Conservation (phyloP, 2,113 vertebrate genomes). For the Oreocharis arfaki region DNA sequence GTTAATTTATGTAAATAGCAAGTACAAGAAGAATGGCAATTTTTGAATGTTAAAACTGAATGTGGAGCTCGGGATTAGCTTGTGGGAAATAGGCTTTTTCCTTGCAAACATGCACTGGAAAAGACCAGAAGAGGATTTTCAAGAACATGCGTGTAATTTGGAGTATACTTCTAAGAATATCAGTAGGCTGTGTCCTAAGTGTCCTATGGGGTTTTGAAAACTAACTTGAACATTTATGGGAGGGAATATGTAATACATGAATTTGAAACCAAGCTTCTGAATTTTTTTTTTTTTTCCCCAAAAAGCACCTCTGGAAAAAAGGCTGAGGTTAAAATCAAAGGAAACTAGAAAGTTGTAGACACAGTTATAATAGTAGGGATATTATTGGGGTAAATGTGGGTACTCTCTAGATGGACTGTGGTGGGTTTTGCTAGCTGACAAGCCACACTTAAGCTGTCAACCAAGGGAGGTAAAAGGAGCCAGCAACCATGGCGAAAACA, state of each 20-base stretch:
- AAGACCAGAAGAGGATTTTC: not conserved
- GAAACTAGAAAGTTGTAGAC: not conserved
- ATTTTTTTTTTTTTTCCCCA: not conserved
- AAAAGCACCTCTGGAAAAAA: not conserved
- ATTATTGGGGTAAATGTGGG: not conserved
- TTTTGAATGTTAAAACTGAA: not conserved
- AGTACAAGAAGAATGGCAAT: not conserved
- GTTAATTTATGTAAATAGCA: constrained; percentile 27
- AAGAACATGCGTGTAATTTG: not conserved
- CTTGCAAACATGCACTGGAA: not conserved
- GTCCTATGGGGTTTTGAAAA: not conserved
- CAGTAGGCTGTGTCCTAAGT: not conserved
- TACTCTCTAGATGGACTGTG: not conserved
- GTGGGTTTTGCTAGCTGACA: not conserved
- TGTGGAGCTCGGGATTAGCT: not conserved
- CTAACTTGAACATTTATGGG: not conserved
- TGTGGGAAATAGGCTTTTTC: not conserved
- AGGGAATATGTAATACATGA: not conserved
- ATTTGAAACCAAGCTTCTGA: not conserved
- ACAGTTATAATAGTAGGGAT: not conserved
- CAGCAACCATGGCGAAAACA: not conserved
- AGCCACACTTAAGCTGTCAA: not conserved
- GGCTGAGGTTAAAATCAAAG: not conserved
- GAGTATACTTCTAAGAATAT: not conserved
- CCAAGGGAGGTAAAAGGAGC: not conserved